Evolutionary conservation across 2,113 vertebrate genomes (phyloP).

Genomic region (Sclerurus mexicanus): DNA sequence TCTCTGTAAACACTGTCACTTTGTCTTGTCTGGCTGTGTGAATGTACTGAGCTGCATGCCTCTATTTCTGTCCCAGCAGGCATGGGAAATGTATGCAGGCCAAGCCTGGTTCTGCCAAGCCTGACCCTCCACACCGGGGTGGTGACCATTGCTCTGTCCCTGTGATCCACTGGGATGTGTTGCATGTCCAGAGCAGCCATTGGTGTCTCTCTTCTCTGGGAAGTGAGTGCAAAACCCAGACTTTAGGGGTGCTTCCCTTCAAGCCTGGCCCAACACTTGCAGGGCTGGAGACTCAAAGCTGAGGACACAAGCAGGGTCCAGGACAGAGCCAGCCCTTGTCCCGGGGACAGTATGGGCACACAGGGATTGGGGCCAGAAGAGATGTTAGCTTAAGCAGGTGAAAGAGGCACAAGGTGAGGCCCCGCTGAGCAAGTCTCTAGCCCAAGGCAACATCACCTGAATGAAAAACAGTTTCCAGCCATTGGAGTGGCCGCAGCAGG

Average conservation of each 20-base stretch:
- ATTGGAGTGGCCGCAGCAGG: not conserved
- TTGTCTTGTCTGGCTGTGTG: conserved; percentile 61
- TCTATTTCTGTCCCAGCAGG: conserved; percentile 17
- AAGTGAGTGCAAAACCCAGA: not conserved
- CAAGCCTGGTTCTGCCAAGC: not conserved
- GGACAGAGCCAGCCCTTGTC: not conserved
- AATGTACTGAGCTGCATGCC: conserved; percentile 51
- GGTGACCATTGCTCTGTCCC: not conserved
- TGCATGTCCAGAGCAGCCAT: not conserved
- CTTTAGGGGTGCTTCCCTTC: not conserved
- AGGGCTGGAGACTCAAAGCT: not conserved
- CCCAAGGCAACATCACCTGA: not conserved
- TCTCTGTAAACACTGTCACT: conserved; percentile 36
- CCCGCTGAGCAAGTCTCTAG: not conserved
- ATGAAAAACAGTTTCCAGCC: not conserved
- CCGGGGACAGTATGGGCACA: not conserved
- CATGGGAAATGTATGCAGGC: not conserved
- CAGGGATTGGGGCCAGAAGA: not conserved
- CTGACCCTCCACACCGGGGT: not conserved
- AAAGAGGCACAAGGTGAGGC: not conserved
- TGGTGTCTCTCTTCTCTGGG: not conserved
- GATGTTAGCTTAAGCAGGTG: not conserved
- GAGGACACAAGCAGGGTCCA: not conserved
- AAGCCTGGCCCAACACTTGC: not conserved
- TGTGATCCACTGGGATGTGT: not conserved